phyloP scores from a whole-genome alignment of 2,113 vertebrate genomes.

The Cryptotis parvus region DNA sequence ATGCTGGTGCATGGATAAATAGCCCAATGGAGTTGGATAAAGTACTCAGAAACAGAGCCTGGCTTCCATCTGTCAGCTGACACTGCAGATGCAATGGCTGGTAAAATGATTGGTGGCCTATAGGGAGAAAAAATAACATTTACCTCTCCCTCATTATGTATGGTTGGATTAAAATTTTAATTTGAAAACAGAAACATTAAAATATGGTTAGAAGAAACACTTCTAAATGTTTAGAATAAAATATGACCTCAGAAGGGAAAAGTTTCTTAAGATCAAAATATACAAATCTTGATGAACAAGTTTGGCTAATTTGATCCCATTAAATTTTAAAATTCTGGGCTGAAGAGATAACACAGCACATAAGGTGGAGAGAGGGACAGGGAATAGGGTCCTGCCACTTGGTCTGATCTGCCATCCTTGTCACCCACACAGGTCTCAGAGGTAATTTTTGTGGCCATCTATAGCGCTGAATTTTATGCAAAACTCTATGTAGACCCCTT shows the following conservation, averaged over 20 bases:
- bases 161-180: neutral
- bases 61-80: neutral
- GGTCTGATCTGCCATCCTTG: neutral
- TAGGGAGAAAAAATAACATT: neutral
- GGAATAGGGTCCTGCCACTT: neutral
- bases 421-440: constrained; percentile 74
- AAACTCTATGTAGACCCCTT: constrained; percentile 60
- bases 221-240: neutral
- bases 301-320: neutral
- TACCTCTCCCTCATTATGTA: neutral
- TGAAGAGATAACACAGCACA: neutral
- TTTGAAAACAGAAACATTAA: neutral
- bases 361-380: neutral
- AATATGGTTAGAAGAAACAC: constrained; percentile 13
- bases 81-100: neutral
- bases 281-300: neutral
- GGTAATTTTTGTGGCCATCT: constrained; percentile 69
- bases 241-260: neutral
- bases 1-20: neutral
- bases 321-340: neutral
- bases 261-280: constrained; percentile 16
- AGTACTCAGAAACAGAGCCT: neutral
- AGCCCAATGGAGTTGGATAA: neutral
- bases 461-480: constrained; percentile 66
- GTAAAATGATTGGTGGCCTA: neutral